Evolutionary conservation across 1,140 invertebrate genomes (phyloP), one percentile per base, ranked within the genome.

Genomic region (Heliothis virescens): DNA sequence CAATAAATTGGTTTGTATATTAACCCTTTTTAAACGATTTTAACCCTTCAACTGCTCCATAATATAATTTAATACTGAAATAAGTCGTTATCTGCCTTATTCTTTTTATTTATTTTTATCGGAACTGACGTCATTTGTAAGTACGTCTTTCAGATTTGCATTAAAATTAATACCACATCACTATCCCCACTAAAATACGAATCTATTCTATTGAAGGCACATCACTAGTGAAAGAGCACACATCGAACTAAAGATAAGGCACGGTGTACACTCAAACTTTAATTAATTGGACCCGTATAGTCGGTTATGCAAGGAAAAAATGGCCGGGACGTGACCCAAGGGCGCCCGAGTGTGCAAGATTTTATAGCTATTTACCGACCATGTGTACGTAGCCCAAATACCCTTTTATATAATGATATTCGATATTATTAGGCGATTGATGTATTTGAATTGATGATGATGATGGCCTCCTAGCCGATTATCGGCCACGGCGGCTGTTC

Each of bases 211-310:
- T 57, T 57, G 52, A 3, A 53, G 48, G 18, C 50, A 63, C 75
- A 41, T n/a, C n/a, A 69, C 75, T 78, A 65, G 74, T 41, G 0
- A 21, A 59, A 59, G 16, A 16, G 48, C 63, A 78, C 41, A 78
- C 62, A 50, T 10, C 47, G 2, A 12, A 74, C 71, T 80, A 60
- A 59, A 80, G 79, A 80, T 80, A 80, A 80, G 72, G 79, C 79
- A 80, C 79, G 79, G 79, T 59, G 10, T 41, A 57, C 79, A 75
- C 72, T 80, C 79, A 65, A 81, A 80, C 79, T 75, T 80, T 80
- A 80, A 80, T 80, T 80, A 80, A 80, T 80, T 75, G 73, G 50
- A 57, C 55, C 69, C 62, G 73, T 80, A 67, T 57, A 67, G 62
- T 47, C 62, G 62, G 63, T 76, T 80, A 75, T 75, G 79, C 72